Evolutionary conservation across 1,140 invertebrate genomes (phyloP), one percentile per base, ranked within the genome.

Genomic region (Pseudomyrmex concolor): DNA sequence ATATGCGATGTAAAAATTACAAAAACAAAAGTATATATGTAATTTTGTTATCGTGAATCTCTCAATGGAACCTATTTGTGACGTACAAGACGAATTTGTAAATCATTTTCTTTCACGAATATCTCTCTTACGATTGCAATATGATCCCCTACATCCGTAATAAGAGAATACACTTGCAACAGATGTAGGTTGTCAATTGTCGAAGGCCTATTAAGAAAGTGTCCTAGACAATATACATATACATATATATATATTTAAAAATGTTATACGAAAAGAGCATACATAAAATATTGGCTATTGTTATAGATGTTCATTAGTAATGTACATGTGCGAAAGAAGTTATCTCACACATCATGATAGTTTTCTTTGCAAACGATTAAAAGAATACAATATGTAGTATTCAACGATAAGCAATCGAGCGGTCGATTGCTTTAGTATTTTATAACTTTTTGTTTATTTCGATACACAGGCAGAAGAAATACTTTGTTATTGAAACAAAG

Each of bases 111-210:
- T 9, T 71, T 55, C 59, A 48, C 25, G 50, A 50, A 71, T 86
- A 77, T 67, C 12, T 62, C 5, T 34, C 34, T 34, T 34, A 55
- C 60, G 22, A 43, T 68, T 84, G 43, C 50, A 86, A 73, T 76
- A 78, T 87, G 72, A 68, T 78, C n/a, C 43, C 66, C 66, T 80
- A 55, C 81, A 68, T 22, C 81, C n/a, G 70, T 57, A 45, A 48
- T 78, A 80, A 50, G 43, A 51, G 80, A 55, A 70, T 22, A 1
- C 55, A 81, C 13, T 87, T 88, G 22, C 59, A 77, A 85, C 48
- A 74, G 67, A 60, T 60, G 74, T 88, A 83, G 72, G 72, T 57
- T 83, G 73, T 84, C 80, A 88, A 89, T 89, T 89, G 84, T 86
- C 71, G 25, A 86, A 86, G 87, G 88, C 88, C 88, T 89, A 89